These are phyloP conservation scores for Trissolcus japonicus DNA, from an alignment of 2,888 invertebrate genomes.

Conservation along the genomic window DNA sequence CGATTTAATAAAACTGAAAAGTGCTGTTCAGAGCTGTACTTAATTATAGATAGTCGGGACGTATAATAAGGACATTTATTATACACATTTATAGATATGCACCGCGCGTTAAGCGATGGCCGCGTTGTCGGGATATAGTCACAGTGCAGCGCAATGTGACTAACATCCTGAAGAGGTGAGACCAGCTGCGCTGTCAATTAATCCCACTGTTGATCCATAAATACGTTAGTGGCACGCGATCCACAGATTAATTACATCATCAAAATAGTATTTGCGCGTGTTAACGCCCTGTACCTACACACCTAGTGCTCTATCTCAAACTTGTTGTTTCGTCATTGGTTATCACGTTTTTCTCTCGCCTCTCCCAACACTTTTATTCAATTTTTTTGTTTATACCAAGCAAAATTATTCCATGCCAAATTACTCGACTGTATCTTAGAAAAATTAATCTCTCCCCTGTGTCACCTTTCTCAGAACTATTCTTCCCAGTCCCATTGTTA, in stretches of 20 bases:
- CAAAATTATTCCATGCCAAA: slow-evolving; percentile 3
- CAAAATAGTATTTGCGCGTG: slow-evolving; percentile 52
- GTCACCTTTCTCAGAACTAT: no score
- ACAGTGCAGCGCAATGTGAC: slow-evolving; percentile 23
- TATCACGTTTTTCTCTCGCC: slow-evolving; percentile 22
- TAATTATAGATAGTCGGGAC: slow-evolving; percentile 28
- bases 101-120: slow-evolving; percentile 25
- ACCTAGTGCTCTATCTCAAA: slow-evolving; percentile 24
- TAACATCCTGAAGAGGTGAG: slow-evolving; percentile 44
- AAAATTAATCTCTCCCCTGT: not conserved
- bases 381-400: not conserved
- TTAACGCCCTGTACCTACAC: slow-evolving; percentile 52
- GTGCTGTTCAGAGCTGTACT: slow-evolving; percentile 9
- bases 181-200: slow-evolving; percentile 55
- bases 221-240: slow-evolving; percentile 55
- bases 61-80: slow-evolving; percentile 51
- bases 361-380: slow-evolving; percentile 1
- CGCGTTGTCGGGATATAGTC: slow-evolving; percentile 21
- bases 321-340: slow-evolving; percentile 30
- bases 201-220: slow-evolving; percentile 57
- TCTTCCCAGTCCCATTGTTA: no score
- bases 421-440: not conserved
- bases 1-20: no score
- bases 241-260: slow-evolving; percentile 54
- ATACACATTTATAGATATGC: slow-evolving; percentile 36